These are phyloP conservation scores for Proteles cristata DNA, from an alignment of 2,113 vertebrate species.

Conservation along the genomic window DNA sequence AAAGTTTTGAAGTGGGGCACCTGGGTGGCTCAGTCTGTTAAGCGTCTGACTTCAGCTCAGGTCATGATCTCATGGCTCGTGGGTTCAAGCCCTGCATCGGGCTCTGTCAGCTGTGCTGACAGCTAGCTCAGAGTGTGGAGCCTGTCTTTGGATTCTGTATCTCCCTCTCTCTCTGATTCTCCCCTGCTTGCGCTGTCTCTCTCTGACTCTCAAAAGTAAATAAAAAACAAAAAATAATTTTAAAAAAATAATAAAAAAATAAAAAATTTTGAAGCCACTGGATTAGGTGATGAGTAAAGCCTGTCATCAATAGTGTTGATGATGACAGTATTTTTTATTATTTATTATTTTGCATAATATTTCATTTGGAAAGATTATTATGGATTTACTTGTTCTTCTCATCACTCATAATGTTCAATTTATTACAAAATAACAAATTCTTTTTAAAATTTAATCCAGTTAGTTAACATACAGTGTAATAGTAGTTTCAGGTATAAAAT, in stretches of 20 bases:
- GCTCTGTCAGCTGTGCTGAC: too few relatives aligned
- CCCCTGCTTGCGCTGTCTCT: too few relatives aligned
- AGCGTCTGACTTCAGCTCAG: too few relatives aligned
- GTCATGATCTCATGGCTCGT: too few relatives aligned
- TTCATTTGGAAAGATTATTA: constrained; percentile 4
- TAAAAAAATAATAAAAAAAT: too few relatives aligned
- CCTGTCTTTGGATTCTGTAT: too few relatives aligned
- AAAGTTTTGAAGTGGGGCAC: background rate
- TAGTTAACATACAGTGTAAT: background rate
- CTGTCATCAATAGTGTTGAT: background rate
- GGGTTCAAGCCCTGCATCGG: too few relatives aligned
- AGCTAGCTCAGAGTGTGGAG: too few relatives aligned
- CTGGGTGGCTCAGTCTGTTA: too few relatives aligned
- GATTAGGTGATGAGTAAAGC: background rate
- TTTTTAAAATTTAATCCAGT: background rate
- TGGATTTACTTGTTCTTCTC: background rate
- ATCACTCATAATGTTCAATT: background rate
- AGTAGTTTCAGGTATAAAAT: background rate
- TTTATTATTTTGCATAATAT: background rate
- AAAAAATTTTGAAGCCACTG: background rate
- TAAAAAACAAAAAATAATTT: too few relatives aligned
- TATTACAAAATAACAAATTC: background rate
- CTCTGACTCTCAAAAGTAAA: too few relatives aligned
- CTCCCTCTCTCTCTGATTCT: too few relatives aligned
- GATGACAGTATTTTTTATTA: background rate